These are phyloP conservation scores for Oceanodroma tethys DNA, from an alignment of 2,113 vertebrate genomes.

Conservation along the genomic window DNA sequence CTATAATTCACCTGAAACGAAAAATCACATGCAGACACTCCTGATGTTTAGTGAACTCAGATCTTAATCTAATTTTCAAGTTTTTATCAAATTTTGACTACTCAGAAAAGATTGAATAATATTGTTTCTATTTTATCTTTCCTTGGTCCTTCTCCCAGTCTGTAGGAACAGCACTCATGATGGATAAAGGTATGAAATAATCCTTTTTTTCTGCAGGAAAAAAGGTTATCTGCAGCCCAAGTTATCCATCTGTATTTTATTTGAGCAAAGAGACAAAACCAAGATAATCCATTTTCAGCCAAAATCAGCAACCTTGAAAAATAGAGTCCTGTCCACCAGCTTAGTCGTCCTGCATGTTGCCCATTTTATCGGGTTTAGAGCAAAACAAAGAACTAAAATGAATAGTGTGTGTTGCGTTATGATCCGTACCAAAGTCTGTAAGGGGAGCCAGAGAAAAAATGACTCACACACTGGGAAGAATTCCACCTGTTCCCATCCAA, in stretches of 20 bases:
- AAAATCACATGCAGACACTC: not conserved
- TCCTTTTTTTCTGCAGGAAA: not conserved
- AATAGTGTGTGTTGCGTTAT: not conserved
- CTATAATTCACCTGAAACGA: not conserved
- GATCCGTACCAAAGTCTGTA: not conserved
- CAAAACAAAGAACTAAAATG: conserved; percentile 4
- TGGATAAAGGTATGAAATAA: not conserved
- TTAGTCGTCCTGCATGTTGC: not conserved
- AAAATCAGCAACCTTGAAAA: conserved; percentile 22
- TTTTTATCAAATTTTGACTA: not conserved
- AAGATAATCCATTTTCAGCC: not conserved
- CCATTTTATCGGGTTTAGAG: not conserved
- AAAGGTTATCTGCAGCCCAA: not conserved
- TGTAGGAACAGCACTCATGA: not conserved
- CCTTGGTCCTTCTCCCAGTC: not conserved
- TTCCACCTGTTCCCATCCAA: conserved; percentile 48
- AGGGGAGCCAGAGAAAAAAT: conserved; percentile 36
- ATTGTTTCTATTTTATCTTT: not conserved
- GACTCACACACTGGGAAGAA: conserved; percentile 23
- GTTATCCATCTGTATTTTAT: not conserved
- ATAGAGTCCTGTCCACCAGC: not conserved
- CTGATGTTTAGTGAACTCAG: not conserved
- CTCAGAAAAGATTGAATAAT: not conserved
- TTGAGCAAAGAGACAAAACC: not conserved
- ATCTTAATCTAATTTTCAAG: not conserved